Percentiles rank a stretch among this genome's conserved stretches.
phyloP scores from a whole-genome alignment of 2,888 invertebrate species.

The Agrochola lychnidis region DNA sequence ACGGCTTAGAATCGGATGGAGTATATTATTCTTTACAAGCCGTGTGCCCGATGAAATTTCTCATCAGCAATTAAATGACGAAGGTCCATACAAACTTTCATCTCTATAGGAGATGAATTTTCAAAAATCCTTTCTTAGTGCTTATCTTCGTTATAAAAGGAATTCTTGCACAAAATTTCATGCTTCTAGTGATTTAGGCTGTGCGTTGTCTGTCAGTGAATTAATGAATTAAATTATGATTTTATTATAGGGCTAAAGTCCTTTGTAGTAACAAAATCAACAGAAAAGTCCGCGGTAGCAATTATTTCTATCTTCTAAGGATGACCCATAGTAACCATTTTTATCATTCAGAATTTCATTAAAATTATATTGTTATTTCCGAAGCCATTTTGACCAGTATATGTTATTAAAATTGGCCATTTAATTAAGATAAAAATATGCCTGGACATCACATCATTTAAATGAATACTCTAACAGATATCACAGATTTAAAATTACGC shows the following conservation, averaged over 20 bases:
- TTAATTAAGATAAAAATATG: too few species aligned
- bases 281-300: too few species aligned
- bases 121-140: neutral
- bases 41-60: neutral
- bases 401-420: too few species aligned
- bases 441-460: too few species aligned
- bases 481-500: too few species aligned
- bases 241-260: neutral
- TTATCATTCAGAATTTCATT: too few species aligned
- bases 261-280: neutral
- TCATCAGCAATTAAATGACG: neutral
- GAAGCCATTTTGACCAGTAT: too few species aligned
- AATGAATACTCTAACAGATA: too few species aligned
- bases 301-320: too few species aligned
- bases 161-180: neutral
- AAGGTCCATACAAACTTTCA: neutral
- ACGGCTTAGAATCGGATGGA: neutral
- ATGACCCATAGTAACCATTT: too few species aligned
- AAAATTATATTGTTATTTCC: too few species aligned
- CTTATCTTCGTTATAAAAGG: too few species aligned
- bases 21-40: neutral
- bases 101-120: neutral
- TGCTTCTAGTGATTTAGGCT: neutral
- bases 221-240: neutral
- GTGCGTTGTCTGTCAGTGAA: neutral